Evolutionary conservation across 1,140 invertebrate genomes (phyloP), one percentile per base, ranked within the genome.

Genomic region (Diplogasteroides magnus): DNA sequence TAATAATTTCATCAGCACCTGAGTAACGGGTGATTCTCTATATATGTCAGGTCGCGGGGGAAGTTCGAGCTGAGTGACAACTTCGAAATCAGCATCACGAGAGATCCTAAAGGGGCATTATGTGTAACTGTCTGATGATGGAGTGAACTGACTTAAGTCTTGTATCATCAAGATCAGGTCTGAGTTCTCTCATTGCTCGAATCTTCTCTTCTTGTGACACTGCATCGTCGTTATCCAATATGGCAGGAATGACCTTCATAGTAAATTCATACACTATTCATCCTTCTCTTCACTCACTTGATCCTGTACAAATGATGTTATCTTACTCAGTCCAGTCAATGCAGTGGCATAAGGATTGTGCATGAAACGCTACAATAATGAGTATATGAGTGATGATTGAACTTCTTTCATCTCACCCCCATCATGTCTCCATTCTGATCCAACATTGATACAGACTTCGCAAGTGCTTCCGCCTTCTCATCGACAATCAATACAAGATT

Each of bases 351-450:
- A 76, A 2, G 74, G 74, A 31, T 76, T 66, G 28, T 68, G 57
- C 64, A 76, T 75, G 19, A 76, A 60, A 59, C 74, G 31, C 74
- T 76, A 61, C 62, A 72, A 73, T 3, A 11, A 1, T 31, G 13
- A 11, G 6, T 48, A 48, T 48, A 11, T 48, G 6, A 48, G 6
- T 58, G 19, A 2, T 57, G 15, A 68, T 28, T 27, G 19, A 48
- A 11, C 37, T 11, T 48, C 6, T 48, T 48, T 48, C 37, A 48
- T 48, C 37, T 48, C 72, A 76, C 74, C 59, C 74, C 73, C n/a
- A 76, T 64, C 63, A 76, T 74, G 64, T 76, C 74, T 27, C 70
- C 70, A 32, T 75, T 71, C 28, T 65, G 32, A 65, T 76, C 70
- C 19, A 76, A 61, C 62, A 69, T 69, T 11, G 56, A 67, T n/a